These are phyloP conservation scores for Brachionus angularis DNA, from an alignment of 1,140 invertebrate species.

Conservation along the genomic window DNA sequence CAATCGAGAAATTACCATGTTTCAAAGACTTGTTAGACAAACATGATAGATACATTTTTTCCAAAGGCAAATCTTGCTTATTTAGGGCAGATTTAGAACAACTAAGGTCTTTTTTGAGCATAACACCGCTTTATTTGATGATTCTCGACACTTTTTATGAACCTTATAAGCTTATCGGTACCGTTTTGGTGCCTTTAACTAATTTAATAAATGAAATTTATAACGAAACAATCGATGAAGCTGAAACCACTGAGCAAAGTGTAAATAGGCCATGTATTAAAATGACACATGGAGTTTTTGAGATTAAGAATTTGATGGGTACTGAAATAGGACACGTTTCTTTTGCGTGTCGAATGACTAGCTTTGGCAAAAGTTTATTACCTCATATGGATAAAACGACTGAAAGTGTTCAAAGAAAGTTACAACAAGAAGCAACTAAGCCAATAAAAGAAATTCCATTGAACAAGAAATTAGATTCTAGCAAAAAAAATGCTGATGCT, in stretches of 20 bases:
- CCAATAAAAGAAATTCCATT: background rate
- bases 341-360: slow-evolving; percentile 9
- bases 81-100: slow-evolving; percentile 18
- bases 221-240: background rate
- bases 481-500: background rate
- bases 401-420: slow-evolving; percentile 11
- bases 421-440: background rate
- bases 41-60: slow-evolving; percentile 29
- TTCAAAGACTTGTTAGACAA: slow-evolving; percentile 21
- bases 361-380: slow-evolving; percentile 17
- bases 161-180: slow-evolving; percentile 39
- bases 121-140: slow-evolving; percentile 30
- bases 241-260: background rate
- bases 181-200: background rate
- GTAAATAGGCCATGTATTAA: background rate
- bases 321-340: slow-evolving; percentile 21
- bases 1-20: slow-evolving; percentile 21
- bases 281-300: slow-evolving; percentile 27
- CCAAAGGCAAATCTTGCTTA: slow-evolving; percentile 16
- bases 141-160: slow-evolving; percentile 34
- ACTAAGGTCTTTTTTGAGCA: slow-evolving; percentile 4
- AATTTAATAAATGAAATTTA: slow-evolving; percentile 12
- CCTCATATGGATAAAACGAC: slow-evolving; percentile 30
- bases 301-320: slow-evolving; percentile 37
- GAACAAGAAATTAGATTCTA: background rate